A percentile compares a stretch with the other conserved stretches of the same genome.
Conservation (phyloP, 2,113 vertebrate genomes). For the Amazona guildingii region DNA sequence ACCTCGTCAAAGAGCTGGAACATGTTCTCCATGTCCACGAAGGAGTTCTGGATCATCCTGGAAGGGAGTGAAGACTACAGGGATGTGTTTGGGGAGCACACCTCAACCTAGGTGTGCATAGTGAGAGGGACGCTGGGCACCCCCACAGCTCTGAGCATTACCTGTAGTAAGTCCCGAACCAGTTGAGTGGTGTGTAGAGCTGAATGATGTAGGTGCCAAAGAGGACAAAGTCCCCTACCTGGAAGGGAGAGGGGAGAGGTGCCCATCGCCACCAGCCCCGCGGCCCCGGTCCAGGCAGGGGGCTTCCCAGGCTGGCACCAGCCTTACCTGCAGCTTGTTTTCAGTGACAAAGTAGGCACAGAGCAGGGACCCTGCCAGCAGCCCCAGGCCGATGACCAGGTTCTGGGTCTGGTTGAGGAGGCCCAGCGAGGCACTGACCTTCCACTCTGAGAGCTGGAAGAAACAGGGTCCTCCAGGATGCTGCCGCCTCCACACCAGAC, state of each 20-base stretch:
- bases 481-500: not conserved
- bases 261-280: not conserved
- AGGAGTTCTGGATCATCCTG: slow-evolving; percentile 97
- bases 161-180: slow-evolving; percentile 99
- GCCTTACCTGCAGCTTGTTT: slow-evolving; percentile 84
- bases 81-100: not conserved
- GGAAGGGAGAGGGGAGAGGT: not conserved
- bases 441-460: slow-evolving; percentile 87
- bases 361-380: slow-evolving; percentile 91
- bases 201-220: slow-evolving; percentile 98
- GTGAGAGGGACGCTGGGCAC: not conserved
- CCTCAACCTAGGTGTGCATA: accelerated
- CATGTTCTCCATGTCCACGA: slow-evolving; percentile 99
- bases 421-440: slow-evolving; percentile 88
- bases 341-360: slow-evolving; percentile 92
- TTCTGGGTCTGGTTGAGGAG: slow-evolving; percentile 97
- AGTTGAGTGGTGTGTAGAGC: slow-evolving; percentile 93
- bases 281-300: not conserved
- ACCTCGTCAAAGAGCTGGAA: slow-evolving; percentile 90
- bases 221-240: slow-evolving; percentile 96
- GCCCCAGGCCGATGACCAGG: slow-evolving; percentile 85
- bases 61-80: not conserved
- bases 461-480: not conserved
- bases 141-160: slow-evolving; percentile 28
- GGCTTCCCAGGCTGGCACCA: not conserved